Conservation (phyloP, 2,888 invertebrate genomes). For the Autographa gamma region DNA sequence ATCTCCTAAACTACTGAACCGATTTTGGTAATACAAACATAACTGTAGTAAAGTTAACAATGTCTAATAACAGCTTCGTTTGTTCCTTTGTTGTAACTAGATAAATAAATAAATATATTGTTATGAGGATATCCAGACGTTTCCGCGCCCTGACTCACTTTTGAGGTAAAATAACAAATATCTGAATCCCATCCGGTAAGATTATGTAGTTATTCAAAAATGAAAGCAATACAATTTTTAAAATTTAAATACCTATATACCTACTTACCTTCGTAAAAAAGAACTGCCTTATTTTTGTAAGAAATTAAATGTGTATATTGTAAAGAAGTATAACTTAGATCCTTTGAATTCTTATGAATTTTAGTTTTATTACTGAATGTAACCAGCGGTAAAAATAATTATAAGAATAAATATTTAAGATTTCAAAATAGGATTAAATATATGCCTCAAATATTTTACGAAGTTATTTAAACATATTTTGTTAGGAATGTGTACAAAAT, state of each 20-base stretch:
- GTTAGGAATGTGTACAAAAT: background rate
- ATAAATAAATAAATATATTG: slow-evolving; percentile 8
- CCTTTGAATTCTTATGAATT: no score
- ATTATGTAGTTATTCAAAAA: no score
- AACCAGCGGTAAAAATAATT: no score
- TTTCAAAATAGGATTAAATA: background rate
- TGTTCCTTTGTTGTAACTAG: slow-evolving; percentile 33
- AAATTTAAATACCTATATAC: no score
- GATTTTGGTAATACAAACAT: background rate
- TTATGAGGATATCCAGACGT: slow-evolving; percentile 33
- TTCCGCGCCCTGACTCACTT: slow-evolving; percentile 31
- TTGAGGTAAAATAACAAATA: background rate
- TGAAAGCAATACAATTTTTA: no score
- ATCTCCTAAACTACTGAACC: background rate
- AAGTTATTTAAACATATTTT: background rate
- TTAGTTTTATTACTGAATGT: no score
- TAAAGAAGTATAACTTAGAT: no score
- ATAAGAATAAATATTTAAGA: no score
- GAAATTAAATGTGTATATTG: no score
- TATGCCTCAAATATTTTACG: no score
- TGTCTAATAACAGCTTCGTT: slow-evolving; percentile 11
- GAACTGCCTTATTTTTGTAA: no score
- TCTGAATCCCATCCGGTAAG: background rate
- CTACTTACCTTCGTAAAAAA: no score
- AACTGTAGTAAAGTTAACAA: background rate